Conservation (phyloP, 2,888 invertebrate genomes). For the Cryptocheilus praepositus region DNA sequence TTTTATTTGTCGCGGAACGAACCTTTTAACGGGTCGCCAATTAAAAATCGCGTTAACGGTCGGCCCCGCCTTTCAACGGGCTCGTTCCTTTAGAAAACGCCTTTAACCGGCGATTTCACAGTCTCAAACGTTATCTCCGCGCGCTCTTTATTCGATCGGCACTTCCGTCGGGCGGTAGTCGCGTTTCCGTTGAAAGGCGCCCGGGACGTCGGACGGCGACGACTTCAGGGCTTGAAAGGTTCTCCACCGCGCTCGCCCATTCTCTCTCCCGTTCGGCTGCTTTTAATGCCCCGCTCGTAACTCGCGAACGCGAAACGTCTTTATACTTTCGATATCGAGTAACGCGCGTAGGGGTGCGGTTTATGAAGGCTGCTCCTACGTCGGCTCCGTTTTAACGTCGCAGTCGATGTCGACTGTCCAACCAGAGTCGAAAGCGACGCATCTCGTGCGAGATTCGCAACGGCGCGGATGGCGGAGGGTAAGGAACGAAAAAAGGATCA, state of each 20-base stretch:
- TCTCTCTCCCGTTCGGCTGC: conserved; percentile 3
- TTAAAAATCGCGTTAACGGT: conserved; percentile 71
- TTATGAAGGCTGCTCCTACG: neutral
- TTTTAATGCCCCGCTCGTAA: conserved; percentile 43
- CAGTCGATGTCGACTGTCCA: neutral
- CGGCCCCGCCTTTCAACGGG: neutral
- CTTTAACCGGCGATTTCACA: too few relatives aligned
- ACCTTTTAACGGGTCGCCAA: conserved; percentile 66
- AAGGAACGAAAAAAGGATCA: neutral
- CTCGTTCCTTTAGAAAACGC: neutral
- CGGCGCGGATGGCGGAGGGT: neutral
- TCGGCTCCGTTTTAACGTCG: conserved; percentile 1
- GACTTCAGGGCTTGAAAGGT: too few relatives aligned
- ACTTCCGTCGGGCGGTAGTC: too few relatives aligned
- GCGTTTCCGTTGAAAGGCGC: too few relatives aligned
- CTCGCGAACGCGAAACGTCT: conserved; percentile 29
- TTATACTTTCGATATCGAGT: conserved; percentile 25
- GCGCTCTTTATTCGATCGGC: too few relatives aligned
- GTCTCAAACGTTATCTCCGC: too few relatives aligned
- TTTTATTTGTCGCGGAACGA: neutral
- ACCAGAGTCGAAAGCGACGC: conserved; percentile 4
- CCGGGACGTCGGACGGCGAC: too few relatives aligned
- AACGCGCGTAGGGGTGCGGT: neutral
- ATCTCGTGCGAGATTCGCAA: neutral
- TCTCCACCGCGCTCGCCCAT: neutral